These are phyloP conservation scores for Geococcyx californianus DNA, from an alignment of 2,113 vertebrate genomes.

Conservation along the genomic window DNA sequence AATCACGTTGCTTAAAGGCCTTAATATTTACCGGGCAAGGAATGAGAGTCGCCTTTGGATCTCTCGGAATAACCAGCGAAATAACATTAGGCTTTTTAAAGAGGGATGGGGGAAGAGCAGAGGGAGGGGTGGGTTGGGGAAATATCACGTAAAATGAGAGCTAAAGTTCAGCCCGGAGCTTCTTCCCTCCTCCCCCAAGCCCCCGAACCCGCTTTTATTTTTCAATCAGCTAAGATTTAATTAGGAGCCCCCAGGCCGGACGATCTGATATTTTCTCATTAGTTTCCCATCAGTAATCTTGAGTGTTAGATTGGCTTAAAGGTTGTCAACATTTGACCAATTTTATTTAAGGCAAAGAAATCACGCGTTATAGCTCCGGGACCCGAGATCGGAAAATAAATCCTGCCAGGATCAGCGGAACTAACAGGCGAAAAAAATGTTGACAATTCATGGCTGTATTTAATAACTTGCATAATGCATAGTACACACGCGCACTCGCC, in stretches of 20 bases:
- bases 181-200: conserved; percentile 42
- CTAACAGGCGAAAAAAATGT: conserved; percentile 81
- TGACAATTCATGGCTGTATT: conserved; percentile 77
- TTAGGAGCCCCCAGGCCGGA: conserved; percentile 88
- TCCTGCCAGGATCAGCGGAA: conserved; percentile 82
- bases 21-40: conserved; percentile 80
- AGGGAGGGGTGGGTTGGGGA: neutral
- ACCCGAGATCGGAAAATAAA: conserved; percentile 82
- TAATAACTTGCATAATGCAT: conserved; percentile 75
- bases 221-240: conserved; percentile 95
- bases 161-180: conserved; percentile 86
- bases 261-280: conserved; percentile 90
- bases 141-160: conserved; percentile 83
- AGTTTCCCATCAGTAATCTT: conserved; percentile 85
- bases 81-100: conserved; percentile 45
- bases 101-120: neutral
- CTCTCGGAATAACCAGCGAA: conserved; percentile 78
- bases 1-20: conserved; percentile 88
- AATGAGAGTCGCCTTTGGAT: conserved; percentile 68
- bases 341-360: conserved; percentile 83
- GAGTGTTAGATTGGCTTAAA: conserved; percentile 86
- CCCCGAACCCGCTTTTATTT: conserved; percentile 81
- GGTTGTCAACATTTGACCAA: conserved; percentile 90
- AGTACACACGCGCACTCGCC: too few species aligned
- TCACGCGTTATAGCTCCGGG: conserved; percentile 76